Evolutionary conservation across 2,888 invertebrate species (phyloP), one percentile per base, ranked within the genome.

Genomic region (Matsumyia berberina): DNA sequence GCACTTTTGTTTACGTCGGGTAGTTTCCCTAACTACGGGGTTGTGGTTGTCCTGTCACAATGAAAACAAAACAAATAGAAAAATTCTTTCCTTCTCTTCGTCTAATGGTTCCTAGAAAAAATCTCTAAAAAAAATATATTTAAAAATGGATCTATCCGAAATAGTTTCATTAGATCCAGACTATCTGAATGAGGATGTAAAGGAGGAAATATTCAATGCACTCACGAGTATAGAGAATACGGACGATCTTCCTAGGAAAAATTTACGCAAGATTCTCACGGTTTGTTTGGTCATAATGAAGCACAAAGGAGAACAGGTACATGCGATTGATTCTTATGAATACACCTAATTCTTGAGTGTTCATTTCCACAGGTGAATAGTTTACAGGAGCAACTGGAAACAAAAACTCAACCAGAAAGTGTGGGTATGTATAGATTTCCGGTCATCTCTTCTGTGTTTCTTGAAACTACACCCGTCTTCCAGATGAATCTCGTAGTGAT

Each of bases 181-280:
- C 7, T 57, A 60, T 51, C 29, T 85, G 7, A 66, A 39, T 39
- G 70, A 80, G 7, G 70, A 80, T 24, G 7, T 44, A 17, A 90
- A 90, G 76, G 89, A 92, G 44, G 89, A 90, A 86, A 87, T 91
- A 11, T 91, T 88, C 73, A 88, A 89, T 19, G 89, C 89, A n/a
- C 86, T 90, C 24, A 87, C 88, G 39, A 70, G 89, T 55, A 81
- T 88, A 8, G 88, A 89, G 11, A 86, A 89, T 15, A 74, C 90
- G 11, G 90, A 91, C 15, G 89, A 90, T 81, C 79, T 92, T 87
- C 91, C 91, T 15, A 90, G 89, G 69, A 90, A 89, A 80, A 89
- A 89, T 29, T 87, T 90, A 62, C 89, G 91, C 17, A 91, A 90
- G 79, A 89, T 90, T 17, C 87, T 92, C 53, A 89, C 90, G n/a